Evolutionary conservation across 2,113 vertebrate genomes (phyloP).

Genomic region (Noturus placidus): DNA sequence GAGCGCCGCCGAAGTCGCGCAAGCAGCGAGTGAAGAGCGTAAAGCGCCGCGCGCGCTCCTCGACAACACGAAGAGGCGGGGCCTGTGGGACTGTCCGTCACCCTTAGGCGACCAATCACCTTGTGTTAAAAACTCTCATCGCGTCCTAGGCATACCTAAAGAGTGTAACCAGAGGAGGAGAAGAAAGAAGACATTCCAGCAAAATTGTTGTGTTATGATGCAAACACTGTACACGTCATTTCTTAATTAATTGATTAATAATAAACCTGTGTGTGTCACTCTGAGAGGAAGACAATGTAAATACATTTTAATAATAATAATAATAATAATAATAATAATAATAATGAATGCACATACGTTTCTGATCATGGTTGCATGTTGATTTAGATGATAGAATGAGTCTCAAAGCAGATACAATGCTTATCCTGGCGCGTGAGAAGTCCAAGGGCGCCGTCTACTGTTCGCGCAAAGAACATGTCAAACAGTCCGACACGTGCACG

Average conservation of each 20-base stretch:
- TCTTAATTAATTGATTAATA: too few relatives aligned
- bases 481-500: background rate
- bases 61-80: constrained; percentile 31
- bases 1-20: constrained; percentile 43
- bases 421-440: background rate
- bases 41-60: constrained; percentile 16
- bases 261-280: too few relatives aligned
- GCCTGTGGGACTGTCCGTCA: background rate
- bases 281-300: background rate
- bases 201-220: background rate
- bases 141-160: background rate
- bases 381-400: background rate
- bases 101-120: background rate
- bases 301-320: background rate
- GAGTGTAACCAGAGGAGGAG: background rate
- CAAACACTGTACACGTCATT: background rate
- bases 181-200: background rate
- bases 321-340: background rate
- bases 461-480: background rate
- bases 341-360: background rate
- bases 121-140: background rate
- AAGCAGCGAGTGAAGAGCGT: constrained; percentile 10
- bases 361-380: background rate
- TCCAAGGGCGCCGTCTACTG: constrained; percentile 52
- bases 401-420: background rate